Conservation (phyloP, 2,797 vertebrate species). For the Gila robusta region DNA sequence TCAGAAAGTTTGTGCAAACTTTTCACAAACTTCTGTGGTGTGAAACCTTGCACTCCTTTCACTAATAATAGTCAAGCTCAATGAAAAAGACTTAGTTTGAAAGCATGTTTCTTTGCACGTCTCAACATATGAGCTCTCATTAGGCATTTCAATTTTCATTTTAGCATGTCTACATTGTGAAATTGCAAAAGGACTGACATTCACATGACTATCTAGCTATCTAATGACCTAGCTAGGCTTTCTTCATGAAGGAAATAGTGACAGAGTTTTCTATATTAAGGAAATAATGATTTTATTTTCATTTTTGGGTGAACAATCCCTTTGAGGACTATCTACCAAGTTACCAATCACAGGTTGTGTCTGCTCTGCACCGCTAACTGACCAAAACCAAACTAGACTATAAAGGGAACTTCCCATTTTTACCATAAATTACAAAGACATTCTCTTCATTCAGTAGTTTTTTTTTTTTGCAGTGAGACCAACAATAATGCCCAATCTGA, state of each 20-base stretch:
- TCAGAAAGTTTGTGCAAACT: constrained; percentile 39
- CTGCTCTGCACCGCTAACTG: not conserved
- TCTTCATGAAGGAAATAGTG: not conserved
- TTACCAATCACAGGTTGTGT: not conserved
- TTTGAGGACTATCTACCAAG: not conserved
- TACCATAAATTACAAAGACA: not conserved
- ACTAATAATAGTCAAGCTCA: constrained; percentile 3
- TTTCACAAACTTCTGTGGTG: constrained; percentile 43
- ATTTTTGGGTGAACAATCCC: not conserved
- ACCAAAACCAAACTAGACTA: not conserved
- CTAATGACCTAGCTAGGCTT: not conserved
- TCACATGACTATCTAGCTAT: not conserved
- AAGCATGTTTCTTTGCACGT: not conserved
- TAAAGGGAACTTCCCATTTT: not conserved
- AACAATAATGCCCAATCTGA: constrained; percentile 1
- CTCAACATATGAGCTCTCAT: not conserved
- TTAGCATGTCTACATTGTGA: not conserved
- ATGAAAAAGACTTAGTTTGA: not conserved
- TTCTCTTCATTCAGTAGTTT: not conserved
- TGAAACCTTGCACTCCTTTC: not conserved
- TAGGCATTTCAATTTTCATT: not conserved
- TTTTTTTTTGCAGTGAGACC: not conserved
- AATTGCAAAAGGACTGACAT: not conserved
- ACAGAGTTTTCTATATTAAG: not conserved
- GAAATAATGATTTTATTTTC: not conserved